phyloP scores from a whole-genome alignment of 1,140 invertebrate genomes.

The Pissodes strobi region DNA sequence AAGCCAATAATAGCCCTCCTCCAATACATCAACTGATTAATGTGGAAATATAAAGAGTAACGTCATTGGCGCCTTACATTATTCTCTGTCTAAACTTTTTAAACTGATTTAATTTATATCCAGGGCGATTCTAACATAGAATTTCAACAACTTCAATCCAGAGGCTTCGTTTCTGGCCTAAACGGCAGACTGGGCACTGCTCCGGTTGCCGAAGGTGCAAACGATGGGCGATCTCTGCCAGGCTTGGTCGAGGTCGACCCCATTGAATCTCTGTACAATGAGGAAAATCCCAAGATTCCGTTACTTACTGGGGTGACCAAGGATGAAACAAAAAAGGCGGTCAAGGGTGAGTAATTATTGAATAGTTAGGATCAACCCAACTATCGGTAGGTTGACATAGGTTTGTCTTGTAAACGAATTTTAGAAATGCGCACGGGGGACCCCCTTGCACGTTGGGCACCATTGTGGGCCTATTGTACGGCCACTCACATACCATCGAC shows the following conservation, averaged over 20 bases:
- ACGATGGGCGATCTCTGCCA: constrained; percentile 66
- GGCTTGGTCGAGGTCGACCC: constrained; percentile 63
- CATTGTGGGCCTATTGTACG: no score
- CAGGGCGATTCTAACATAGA: constrained; percentile 60
- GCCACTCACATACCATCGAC: no score
- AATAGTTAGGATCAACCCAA: no score
- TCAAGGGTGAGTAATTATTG: constrained; percentile 60
- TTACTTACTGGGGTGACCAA: constrained; percentile 72
- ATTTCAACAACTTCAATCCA: constrained; percentile 52
- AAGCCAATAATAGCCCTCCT: neutral
- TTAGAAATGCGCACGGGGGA: no score
- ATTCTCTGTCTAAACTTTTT: no score
- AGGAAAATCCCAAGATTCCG: constrained; percentile 63
- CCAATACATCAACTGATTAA: no score
- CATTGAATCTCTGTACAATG: constrained; percentile 61
- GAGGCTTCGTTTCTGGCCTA: constrained; percentile 60
- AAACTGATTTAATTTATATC: neutral
- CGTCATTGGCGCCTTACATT: no score
- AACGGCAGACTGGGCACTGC: constrained; percentile 55
- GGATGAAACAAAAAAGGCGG: constrained; percentile 68
- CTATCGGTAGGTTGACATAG: no score
- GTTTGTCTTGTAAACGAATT: no score
- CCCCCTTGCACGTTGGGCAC: no score
- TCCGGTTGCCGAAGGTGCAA: constrained; percentile 66
- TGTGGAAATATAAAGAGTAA: no score